Conservation (phyloP, 2,113 vertebrate species). For the Pseudorhombus dupliciocellatus region DNA sequence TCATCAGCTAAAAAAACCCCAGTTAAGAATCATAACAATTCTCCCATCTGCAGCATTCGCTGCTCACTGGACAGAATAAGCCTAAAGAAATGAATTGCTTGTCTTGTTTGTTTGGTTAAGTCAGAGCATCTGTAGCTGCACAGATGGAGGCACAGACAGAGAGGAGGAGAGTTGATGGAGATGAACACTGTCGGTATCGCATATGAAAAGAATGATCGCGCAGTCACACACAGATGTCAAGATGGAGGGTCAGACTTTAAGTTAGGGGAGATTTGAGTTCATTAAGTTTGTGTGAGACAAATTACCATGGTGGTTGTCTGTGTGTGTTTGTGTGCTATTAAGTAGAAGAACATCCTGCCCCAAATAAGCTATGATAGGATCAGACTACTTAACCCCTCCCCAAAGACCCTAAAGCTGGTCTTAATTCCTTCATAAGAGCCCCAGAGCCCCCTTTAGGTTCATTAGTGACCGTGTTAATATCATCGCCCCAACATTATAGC, state of each 20-base stretch:
- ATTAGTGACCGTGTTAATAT: slow-evolving; percentile 62
- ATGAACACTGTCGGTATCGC: slow-evolving; percentile 16
- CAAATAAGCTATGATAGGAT: slow-evolving; percentile 69
- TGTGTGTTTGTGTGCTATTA: not conserved
- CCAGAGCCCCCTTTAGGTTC: slow-evolving; percentile 47
- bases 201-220: slow-evolving; percentile 20
- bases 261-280: slow-evolving; percentile 6
- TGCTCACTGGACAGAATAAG: slow-evolving; percentile 15
- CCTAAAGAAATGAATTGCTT: slow-evolving; percentile 8
- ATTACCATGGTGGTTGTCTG: not conserved
- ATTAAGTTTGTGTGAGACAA: not conserved
- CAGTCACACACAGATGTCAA: slow-evolving; percentile 45
- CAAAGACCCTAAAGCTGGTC: slow-evolving; percentile 62
- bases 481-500: slow-evolving; percentile 31
- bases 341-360: slow-evolving; percentile 38
- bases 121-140: slow-evolving; percentile 47
- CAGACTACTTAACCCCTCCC: slow-evolving; percentile 57
- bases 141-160: slow-evolving; percentile 44
- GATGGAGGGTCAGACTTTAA: slow-evolving; percentile 31
- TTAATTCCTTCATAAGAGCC: slow-evolving; percentile 48
- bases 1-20: not conserved
- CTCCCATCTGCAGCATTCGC: slow-evolving; percentile 19
- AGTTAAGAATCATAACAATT: not conserved
- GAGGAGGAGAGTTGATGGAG: slow-evolving; percentile 11
- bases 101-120: slow-evolving; percentile 24